Percentiles rank a stretch among this genome's conserved stretches.
These are phyloP conservation scores for Villa cingulata DNA, from an alignment of 2,888 invertebrate species.

Conservation along the genomic window DNA sequence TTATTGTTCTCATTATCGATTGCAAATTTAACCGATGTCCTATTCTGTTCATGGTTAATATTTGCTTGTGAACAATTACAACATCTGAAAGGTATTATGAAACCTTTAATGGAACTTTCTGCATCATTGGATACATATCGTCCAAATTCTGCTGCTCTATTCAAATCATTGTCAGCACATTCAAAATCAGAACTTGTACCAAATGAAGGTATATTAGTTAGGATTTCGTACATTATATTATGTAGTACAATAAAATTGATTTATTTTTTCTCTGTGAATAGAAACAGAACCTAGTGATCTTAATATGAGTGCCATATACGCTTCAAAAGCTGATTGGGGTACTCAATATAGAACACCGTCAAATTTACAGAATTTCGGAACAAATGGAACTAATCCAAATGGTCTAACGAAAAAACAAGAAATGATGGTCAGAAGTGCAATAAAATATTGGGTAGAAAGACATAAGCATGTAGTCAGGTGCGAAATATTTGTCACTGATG, in stretches of 20 bases:
- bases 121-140: constrained; percentile 65
- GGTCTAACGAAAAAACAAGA: constrained; percentile 72
- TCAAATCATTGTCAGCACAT: constrained; percentile 42
- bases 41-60: constrained; percentile 74
- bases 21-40: constrained; percentile 51
- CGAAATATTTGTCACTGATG: too few species aligned
- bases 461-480: constrained; percentile 81
- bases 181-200: constrained; percentile 34
- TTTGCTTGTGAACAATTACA: constrained; percentile 77
- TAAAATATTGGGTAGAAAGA: constrained; percentile 80
- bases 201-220: constrained; percentile 29
- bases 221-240: background rate
- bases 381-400: constrained; percentile 52
- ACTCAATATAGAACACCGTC: constrained; percentile 56
- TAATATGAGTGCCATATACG: constrained; percentile 62
- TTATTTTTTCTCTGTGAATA: too few species aligned
- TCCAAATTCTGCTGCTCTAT: constrained; percentile 57
- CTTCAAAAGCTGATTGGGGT: constrained; percentile 63
- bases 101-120: constrained; percentile 73
- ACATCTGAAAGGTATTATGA: constrained; percentile 75
- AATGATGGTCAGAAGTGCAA: constrained; percentile 70
- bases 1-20: constrained; percentile 49
- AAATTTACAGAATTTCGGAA: constrained; percentile 48
- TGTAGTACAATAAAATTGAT: background rate
- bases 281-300: constrained; percentile 44